Percentiles rank a stretch among this genome's conserved stretches.
Evolutionary conservation across 2,113 vertebrate genomes (phyloP).

Genomic region (Psittacula cyanocephala): DNA sequence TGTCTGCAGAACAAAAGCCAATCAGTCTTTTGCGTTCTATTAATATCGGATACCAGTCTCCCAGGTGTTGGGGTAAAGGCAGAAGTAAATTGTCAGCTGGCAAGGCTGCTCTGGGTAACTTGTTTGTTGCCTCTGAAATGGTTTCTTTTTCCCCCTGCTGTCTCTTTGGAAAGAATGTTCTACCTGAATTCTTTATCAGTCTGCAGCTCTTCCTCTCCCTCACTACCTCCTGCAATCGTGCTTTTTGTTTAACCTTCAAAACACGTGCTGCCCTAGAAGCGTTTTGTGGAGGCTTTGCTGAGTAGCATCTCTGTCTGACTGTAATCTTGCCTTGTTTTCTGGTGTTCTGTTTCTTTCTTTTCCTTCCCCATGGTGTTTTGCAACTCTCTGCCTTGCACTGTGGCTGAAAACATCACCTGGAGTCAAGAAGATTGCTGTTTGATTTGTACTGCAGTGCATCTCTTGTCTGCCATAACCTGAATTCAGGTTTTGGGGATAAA

Average conservation of each 20-base stretch:
- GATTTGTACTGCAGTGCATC: neutral
- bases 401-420: neutral
- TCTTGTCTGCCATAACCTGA: neutral
- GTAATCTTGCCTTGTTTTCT: neutral
- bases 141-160: neutral
- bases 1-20: constrained; percentile 52
- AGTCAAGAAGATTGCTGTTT: neutral
- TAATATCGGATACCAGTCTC: neutral
- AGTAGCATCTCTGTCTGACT: neutral
- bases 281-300: neutral
- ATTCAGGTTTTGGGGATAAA: neutral
- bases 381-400: neutral
- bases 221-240: neutral
- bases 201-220: neutral
- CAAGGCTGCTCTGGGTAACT: neutral
- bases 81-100: constrained; percentile 29
- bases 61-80: constrained; percentile 17
- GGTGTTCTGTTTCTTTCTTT: neutral
- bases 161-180: neutral
- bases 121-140: neutral
- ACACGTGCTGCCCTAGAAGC: neutral
- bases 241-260: constrained; percentile 42
- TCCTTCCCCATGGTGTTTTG: neutral
- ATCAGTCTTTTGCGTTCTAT: constrained; percentile 23
- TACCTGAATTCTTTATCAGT: neutral